Conservation (phyloP, 2,113 vertebrate species). For the Epinephelus lanceolatus region DNA sequence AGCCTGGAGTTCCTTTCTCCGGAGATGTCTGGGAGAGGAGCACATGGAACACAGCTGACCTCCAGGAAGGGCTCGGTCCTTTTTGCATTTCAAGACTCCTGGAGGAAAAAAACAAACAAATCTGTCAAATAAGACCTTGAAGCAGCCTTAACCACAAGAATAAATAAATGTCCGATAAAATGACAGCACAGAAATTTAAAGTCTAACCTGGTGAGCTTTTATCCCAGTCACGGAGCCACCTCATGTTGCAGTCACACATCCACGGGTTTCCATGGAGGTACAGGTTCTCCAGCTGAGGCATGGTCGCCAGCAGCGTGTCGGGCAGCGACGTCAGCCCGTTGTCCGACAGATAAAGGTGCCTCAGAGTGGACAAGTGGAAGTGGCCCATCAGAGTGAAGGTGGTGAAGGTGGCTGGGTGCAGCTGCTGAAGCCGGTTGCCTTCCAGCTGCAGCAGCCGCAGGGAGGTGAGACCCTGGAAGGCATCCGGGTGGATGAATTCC, state of each 20-base stretch:
- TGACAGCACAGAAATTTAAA: background rate
- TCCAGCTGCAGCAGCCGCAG: constrained; percentile 92
- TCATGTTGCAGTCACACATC: constrained; percentile 90
- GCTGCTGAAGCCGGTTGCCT: constrained; percentile 89
- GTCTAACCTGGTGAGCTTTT: constrained; percentile 84
- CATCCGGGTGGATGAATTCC: constrained; percentile 90
- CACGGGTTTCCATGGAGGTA: constrained; percentile 93
- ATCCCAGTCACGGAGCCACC: constrained; percentile 88
- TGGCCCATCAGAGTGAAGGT: constrained; percentile 87
- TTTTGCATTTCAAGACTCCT: constrained; percentile 95
- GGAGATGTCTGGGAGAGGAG: constrained; percentile 82
- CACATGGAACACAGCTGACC: constrained; percentile 90
- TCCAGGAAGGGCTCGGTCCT: constrained; percentile 87
- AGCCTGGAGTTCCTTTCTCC: constrained; percentile 80
- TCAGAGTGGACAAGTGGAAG: constrained; percentile 90
- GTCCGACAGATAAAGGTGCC: constrained; percentile 91
- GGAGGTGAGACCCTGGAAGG: constrained; percentile 90
- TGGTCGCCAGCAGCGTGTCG: constrained; percentile 73
- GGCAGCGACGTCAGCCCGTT: constrained; percentile 87
- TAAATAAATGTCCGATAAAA: too few relatives aligned
- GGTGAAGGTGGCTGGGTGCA: constrained; percentile 90
- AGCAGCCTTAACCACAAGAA: background rate
- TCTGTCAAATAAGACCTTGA: background rate
- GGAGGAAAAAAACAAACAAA: background rate
- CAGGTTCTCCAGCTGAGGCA: constrained; percentile 90